Evolutionary conservation across 2,888 invertebrate species (phyloP).

Genomic region (Noctua pronuba): DNA sequence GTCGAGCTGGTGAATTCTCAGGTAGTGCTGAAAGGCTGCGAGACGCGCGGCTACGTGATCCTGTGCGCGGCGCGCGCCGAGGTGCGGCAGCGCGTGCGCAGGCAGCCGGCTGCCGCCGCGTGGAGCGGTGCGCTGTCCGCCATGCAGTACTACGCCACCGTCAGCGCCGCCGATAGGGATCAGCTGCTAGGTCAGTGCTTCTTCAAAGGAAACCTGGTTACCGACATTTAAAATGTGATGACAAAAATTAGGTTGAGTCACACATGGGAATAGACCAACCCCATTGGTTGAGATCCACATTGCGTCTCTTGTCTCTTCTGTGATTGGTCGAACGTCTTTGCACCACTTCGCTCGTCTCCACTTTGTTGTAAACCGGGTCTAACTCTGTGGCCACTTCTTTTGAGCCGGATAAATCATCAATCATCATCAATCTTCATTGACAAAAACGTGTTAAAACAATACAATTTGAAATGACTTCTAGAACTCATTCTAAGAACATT

Average conservation of each 20-base stretch:
- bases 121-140: slow-evolving; percentile 98
- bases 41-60: slow-evolving; percentile 99
- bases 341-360: neutral
- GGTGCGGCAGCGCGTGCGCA: slow-evolving; percentile 96
- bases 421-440: neutral
- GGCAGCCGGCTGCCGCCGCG: slow-evolving; percentile 95
- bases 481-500: neutral
- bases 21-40: slow-evolving; percentile 98
- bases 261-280: neutral
- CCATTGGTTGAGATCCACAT: neutral
- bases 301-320: neutral
- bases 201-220: neutral
- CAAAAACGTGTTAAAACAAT: neutral
- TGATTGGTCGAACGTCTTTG: neutral
- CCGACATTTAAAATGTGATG: neutral
- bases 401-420: neutral
- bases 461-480: neutral
- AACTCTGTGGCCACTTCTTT: neutral
- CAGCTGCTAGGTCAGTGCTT: slow-evolving; percentile 80
- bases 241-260: neutral
- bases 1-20: slow-evolving; percentile 98
- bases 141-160: slow-evolving; percentile 99
- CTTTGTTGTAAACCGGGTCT: neutral
- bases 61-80: slow-evolving; percentile 99
- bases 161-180: slow-evolving; percentile 93